Base-by-base conservation (phyloP, 64 coral and sea anemone genomes). In the Platygyra sinensis region DNA sequence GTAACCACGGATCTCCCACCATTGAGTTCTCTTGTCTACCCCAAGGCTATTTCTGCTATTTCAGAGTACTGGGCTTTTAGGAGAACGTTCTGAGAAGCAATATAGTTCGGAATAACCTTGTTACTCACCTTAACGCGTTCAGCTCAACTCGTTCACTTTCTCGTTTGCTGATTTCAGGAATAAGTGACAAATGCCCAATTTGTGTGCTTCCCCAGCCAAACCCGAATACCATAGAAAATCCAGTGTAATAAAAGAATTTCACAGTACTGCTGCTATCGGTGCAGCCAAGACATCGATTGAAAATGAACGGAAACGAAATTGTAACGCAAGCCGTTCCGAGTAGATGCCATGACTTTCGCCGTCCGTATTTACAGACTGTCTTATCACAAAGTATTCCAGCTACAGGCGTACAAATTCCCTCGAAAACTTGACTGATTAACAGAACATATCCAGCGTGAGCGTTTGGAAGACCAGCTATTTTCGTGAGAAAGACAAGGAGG, bases 171-270 rank as follows among this genome's bases (percentile, higher is more conserved):
- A 94, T 94, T 50, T 94, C 92, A 65, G 92, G 87, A 64, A 94
- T 94, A 62, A 94, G 80, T 2, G 87, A 89, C 28, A 94, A 77
- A 55, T 94, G 92, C 27, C 92, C 92, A 49, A 94, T 90, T 52
- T 94, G 87, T 63, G 92, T 94, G 57, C 87, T 29, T 6, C 92
- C 92, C 92, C 92, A 94, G 52, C 92, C 87, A 36, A 94, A 89
- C 32, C 92, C 87, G 52, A 79, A 94, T 32, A 74, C 80, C 79
- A 90, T 77, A 24, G 87, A 72, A 39, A 94, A 86, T 15, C 87
- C 72, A 65, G 89, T 89, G 61, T 94, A 94, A 72, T 94, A 94
- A 42, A 80, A 85, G 18, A 79, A 28, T 78, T 94, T 94, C 10
- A 52, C 89, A 5, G 38, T 67, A n/a, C 50, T 42, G 14, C 77